A percentile compares a stretch with the other conserved stretches of the same genome.
phyloP scores from a whole-genome alignment of 2,888 invertebrate genomes.

The Ochropleura plecta region DNA sequence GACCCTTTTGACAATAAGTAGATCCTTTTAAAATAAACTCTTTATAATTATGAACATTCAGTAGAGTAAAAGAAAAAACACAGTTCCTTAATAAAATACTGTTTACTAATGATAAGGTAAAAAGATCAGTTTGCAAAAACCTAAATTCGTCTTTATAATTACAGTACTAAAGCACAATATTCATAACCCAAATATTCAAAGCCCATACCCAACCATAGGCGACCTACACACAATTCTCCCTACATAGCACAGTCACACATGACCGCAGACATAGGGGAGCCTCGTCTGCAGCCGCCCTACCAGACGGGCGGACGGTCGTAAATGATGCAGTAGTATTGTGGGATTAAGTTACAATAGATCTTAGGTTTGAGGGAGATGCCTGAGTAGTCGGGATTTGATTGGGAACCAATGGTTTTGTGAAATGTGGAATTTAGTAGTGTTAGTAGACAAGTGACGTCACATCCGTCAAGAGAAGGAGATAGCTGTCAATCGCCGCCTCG shows the following conservation, averaged over 20 bases:
- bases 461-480: too few relatives aligned
- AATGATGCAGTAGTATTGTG: conserved; percentile 34
- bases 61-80: background rate
- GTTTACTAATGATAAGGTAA: background rate
- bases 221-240: conserved; percentile 16
- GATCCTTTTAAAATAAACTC: background rate
- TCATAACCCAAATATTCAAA: background rate
- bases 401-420: background rate
- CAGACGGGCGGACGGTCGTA: conserved; percentile 27
- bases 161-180: background rate
- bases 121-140: background rate
- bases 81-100: background rate
- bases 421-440: background rate
- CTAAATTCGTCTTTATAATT: background rate
- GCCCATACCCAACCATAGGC: conserved; percentile 22
- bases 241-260: conserved; percentile 26
- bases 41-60: background rate
- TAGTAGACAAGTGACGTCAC: too few relatives aligned
- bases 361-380: conserved; percentile 2
- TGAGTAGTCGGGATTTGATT: background rate
- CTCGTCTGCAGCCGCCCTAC: conserved; percentile 22
- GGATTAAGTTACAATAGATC: conserved; percentile 19
- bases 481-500: too few relatives aligned
- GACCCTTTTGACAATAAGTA: background rate
- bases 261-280: conserved; percentile 63